Evolutionary conservation across 2,797 vertebrate genomes (phyloP).

Genomic region (Cossypha heuglini): DNA sequence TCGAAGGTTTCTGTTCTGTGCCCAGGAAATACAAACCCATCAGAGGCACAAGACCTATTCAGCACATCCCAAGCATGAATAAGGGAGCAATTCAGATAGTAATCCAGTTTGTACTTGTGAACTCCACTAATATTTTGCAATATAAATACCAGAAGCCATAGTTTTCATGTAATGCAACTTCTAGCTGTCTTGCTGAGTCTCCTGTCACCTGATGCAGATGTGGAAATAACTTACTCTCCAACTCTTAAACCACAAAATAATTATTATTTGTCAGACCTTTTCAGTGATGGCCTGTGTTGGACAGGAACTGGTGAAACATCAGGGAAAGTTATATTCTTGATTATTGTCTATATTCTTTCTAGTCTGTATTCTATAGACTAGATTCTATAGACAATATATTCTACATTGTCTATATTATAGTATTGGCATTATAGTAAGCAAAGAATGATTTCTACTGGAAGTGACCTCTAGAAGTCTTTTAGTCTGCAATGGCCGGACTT

Average conservation of each 20-base stretch:
- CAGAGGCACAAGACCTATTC: background rate
- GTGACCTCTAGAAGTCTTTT: background rate
- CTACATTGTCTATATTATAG: background rate
- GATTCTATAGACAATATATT: too few relatives aligned
- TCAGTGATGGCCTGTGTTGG: background rate
- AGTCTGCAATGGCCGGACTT: background rate
- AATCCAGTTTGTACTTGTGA: background rate
- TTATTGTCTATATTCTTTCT: background rate
- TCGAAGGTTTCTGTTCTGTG: background rate
- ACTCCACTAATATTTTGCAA: background rate
- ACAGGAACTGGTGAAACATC: background rate
- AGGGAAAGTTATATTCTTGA: background rate
- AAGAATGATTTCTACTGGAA: background rate
- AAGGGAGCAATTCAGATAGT: background rate
- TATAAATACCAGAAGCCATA: background rate
- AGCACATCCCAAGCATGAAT: background rate
- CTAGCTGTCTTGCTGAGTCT: background rate
- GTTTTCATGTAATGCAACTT: background rate
- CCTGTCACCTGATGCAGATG: background rate
- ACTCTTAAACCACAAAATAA: background rate
- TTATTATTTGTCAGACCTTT: background rate
- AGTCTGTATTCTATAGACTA: too few relatives aligned
- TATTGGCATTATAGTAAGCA: background rate
- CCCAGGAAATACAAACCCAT: background rate
- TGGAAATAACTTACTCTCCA: background rate